A percentile compares a stretch with the other conserved stretches of the same genome.
Evolutionary conservation across 1,140 invertebrate species (phyloP).

Genomic region (Penaeus chinensis): DNA sequence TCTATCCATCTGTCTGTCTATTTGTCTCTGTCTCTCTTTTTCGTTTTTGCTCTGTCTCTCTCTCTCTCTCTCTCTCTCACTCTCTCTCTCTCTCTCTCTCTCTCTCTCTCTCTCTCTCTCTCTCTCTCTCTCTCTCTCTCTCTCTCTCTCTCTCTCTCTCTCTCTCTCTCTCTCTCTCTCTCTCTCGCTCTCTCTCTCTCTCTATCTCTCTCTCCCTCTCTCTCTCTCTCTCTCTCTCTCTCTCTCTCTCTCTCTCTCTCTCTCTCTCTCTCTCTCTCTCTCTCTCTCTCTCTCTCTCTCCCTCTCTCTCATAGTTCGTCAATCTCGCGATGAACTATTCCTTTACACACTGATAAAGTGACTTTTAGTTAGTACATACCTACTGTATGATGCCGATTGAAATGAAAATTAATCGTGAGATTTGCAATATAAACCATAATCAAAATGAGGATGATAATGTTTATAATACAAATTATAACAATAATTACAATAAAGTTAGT

Average conservation of each 20-base stretch:
- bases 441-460: too few relatives aligned
- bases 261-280: background rate
- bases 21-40: background rate
- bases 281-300: background rate
- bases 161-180: conserved; percentile 10
- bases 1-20: background rate
- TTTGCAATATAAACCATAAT: too few relatives aligned
- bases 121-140: conserved; percentile 44
- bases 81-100: conserved; percentile 26
- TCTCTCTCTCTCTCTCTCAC: conserved; percentile 18
- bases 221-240: background rate
- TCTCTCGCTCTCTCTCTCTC: background rate
- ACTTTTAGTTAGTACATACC: too few relatives aligned
- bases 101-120: conserved; percentile 35
- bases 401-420: too few relatives aligned
- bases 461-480: too few relatives aligned
- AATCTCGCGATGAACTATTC: background rate
- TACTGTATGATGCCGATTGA: too few relatives aligned
- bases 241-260: background rate
- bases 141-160: background rate
- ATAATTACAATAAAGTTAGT: too few relatives aligned
- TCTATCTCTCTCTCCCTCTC: background rate
- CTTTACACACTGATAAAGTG: too few relatives aligned
- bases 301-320: background rate
- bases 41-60: background rate